Percentiles rank a stretch among this genome's conserved stretches.
Conservation (phyloP, 2,888 invertebrate species). For the Ophion ventricosus region DNA sequence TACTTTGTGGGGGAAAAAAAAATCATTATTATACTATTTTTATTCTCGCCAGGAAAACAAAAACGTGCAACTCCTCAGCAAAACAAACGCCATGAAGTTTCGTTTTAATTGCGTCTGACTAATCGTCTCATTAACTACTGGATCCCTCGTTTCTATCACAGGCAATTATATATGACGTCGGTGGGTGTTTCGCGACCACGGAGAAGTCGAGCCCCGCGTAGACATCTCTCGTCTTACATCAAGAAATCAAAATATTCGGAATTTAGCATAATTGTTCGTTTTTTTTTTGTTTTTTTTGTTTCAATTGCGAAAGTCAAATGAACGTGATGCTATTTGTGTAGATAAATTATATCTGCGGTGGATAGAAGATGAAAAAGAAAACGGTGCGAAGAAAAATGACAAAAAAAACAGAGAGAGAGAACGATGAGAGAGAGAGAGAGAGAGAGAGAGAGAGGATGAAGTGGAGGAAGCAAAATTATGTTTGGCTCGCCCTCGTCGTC, state of each 20-base stretch:
- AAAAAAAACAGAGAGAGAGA: constrained; percentile 16
- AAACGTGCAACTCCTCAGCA: not conserved
- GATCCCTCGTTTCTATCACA: constrained; percentile 34
- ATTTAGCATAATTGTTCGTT: not conserved
- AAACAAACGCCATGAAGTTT: not conserved
- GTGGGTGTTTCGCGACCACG: not conserved
- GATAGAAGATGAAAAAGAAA: not conserved
- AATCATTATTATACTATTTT: no score
- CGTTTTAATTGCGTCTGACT: constrained; percentile 39
- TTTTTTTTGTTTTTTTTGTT: not conserved
- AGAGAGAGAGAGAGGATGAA: constrained; percentile 27
- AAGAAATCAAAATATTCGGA: not conserved
- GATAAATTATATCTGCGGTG: constrained; percentile 14
- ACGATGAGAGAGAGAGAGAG: not conserved
- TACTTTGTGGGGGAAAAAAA: no score
- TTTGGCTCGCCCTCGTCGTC: constrained; percentile 79
- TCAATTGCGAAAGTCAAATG: not conserved
- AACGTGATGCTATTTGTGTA: constrained; percentile 4
- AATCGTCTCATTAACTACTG: constrained; percentile 52
- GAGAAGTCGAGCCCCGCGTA: constrained; percentile 29
- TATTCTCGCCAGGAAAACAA: not conserved
- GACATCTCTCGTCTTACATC: not conserved
- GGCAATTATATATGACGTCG: constrained; percentile 21
- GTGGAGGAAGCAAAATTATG: constrained; percentile 74
- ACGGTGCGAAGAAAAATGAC: not conserved